phyloP scores from a whole-genome alignment of 2,113 vertebrate genomes.

The Lophius piscatorius region DNA sequence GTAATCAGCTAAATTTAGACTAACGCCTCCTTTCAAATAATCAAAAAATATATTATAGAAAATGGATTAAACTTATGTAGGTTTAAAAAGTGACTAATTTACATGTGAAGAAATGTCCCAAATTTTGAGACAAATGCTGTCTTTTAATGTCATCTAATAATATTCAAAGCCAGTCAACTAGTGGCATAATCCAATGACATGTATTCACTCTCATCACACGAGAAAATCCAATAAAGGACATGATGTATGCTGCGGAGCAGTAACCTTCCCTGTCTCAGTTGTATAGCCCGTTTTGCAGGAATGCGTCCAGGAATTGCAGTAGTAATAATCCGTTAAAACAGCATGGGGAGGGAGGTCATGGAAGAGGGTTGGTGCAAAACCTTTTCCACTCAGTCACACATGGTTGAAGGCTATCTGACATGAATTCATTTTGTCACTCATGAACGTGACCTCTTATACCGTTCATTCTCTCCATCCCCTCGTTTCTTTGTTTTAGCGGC shows the following conservation, averaged over 20 bases:
- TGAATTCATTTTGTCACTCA: slow-evolving; percentile 28
- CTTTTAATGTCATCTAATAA: slow-evolving; percentile 21
- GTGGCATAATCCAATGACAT: slow-evolving; percentile 6
- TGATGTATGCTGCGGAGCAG: slow-evolving; percentile 1
- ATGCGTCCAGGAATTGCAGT: slow-evolving; percentile 59
- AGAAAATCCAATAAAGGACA: slow-evolving; percentile 47
- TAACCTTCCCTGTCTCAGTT: slow-evolving; percentile 19
- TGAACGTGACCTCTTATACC: slow-evolving; percentile 17
- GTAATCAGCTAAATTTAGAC: slow-evolving; percentile 11
- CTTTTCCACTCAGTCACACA: slow-evolving; percentile 24
- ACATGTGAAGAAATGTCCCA: slow-evolving; percentile 1
- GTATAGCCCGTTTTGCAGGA: slow-evolving; percentile 36
- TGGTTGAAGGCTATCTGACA: slow-evolving; percentile 24
- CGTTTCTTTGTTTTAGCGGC: slow-evolving; percentile 10
- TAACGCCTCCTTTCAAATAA: neutral
- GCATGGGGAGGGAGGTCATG: slow-evolving; percentile 13
- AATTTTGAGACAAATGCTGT: slow-evolving; percentile 15
- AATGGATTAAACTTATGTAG: slow-evolving; percentile 7
- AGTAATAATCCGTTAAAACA: slow-evolving; percentile 59
- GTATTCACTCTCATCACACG: slow-evolving; percentile 25
- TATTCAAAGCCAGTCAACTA: neutral
- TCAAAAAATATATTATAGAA: slow-evolving; percentile 4
- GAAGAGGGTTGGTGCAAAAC: slow-evolving; percentile 14
- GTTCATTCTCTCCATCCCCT: neutral
- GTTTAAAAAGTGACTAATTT: slow-evolving; percentile 6